These are phyloP conservation scores for Lamellibrachia columna DNA, from an alignment of 2,888 invertebrate species.

Conservation along the genomic window DNA sequence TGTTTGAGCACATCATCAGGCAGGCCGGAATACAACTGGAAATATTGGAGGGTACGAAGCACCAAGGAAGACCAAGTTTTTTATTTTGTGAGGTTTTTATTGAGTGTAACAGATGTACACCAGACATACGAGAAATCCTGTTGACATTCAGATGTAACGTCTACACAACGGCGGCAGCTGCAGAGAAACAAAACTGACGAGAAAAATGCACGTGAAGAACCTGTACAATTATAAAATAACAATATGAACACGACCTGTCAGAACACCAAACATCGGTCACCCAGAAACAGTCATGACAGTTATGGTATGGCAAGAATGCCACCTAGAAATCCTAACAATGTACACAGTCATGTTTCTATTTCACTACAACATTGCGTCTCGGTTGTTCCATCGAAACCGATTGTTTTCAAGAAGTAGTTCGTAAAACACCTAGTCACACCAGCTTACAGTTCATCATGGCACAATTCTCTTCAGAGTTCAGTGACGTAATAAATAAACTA, in stretches of 20 bases:
- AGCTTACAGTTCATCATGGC: neutral
- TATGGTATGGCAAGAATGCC: neutral
- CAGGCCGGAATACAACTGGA: too few relatives aligned
- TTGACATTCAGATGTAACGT: neutral
- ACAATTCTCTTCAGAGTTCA: neutral
- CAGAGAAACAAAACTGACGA: neutral
- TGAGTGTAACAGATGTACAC: neutral
- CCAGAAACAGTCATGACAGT: neutral
- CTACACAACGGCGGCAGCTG: slow-evolving; percentile 9
- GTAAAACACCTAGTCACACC: neutral
- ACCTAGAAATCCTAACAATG: neutral
- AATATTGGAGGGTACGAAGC: too few relatives aligned
- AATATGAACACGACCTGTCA: neutral
- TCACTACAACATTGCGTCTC: neutral
- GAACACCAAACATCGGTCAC: neutral
- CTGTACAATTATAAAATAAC: neutral
- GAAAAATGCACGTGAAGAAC: neutral
- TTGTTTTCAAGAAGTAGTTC: neutral
- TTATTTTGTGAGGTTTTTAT: neutral
- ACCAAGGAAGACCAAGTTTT: too few relatives aligned
- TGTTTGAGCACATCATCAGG: too few relatives aligned
- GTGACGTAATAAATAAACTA: slow-evolving; percentile 6
- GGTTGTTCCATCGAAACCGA: neutral
- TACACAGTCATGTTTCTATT: neutral
- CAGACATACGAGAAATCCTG: neutral